phyloP scores from a whole-genome alignment of 2,888 invertebrate species.

The Antheraea yamamai region DNA sequence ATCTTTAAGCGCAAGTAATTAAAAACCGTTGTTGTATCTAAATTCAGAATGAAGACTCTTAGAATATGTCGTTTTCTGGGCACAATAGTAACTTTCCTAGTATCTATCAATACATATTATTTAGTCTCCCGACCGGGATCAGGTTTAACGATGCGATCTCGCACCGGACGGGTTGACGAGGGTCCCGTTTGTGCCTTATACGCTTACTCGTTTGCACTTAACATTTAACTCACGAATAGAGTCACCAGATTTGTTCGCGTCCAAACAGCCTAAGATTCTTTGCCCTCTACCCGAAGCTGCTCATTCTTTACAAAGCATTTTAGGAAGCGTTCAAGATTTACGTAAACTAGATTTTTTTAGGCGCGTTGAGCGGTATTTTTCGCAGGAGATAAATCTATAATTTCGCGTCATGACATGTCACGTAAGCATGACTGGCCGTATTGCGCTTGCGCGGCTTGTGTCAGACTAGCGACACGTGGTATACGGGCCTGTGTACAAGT shows the following conservation, averaged over 20 bases:
- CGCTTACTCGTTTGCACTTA: constrained; percentile 10
- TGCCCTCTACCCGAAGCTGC: neutral
- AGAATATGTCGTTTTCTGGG: neutral
- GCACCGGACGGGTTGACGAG: constrained; percentile 9
- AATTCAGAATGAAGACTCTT: neutral
- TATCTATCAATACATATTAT: constrained; percentile 3
- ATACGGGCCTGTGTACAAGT: too few relatives aligned
- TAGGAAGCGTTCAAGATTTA: neutral
- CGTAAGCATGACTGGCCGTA: too few relatives aligned
- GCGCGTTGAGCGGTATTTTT: too few relatives aligned
- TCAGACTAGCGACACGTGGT: too few relatives aligned
- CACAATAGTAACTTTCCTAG: neutral
- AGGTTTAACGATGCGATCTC: constrained; percentile 14
- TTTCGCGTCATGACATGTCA: too few relatives aligned
- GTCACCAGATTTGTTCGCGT: neutral
- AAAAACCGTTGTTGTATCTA: neutral
- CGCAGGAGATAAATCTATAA: too few relatives aligned
- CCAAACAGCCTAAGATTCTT: neutral
- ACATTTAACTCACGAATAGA: constrained; percentile 20
- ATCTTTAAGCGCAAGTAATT: neutral
- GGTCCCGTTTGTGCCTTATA: constrained; percentile 9
- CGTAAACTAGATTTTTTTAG: too few relatives aligned
- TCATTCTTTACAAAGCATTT: neutral
- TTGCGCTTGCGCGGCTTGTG: too few relatives aligned
- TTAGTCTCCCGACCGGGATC: constrained; percentile 1